A percentile compares a stretch with the other conserved stretches of the same genome.
phyloP scores from a whole-genome alignment of 2,888 invertebrate species.

The Anticlea derivata region DNA sequence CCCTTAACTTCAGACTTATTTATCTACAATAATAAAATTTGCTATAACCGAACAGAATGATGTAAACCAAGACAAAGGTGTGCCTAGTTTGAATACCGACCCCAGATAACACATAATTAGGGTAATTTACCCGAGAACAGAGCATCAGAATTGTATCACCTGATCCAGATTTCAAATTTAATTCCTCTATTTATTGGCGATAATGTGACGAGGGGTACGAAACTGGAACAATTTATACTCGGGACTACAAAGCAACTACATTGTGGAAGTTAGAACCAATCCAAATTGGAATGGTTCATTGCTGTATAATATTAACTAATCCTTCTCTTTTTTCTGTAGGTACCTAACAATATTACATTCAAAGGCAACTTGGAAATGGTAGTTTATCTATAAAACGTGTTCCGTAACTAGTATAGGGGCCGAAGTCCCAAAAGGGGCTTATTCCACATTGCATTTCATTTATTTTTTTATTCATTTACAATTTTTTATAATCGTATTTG shows the following conservation, averaged over 20 bases:
- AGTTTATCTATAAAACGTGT: too few relatives aligned
- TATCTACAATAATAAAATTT: constrained; percentile 6
- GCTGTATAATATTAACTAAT: too few relatives aligned
- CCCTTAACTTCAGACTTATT: too few relatives aligned
- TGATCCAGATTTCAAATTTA: constrained; percentile 27
- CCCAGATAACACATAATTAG: constrained; percentile 22
- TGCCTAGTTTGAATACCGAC: constrained; percentile 1
- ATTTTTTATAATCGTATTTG: too few relatives aligned
- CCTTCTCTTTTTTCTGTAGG: too few relatives aligned
- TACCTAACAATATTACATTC: too few relatives aligned
- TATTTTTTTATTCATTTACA: too few relatives aligned
- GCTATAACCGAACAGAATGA: constrained; percentile 2
- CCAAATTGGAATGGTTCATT: constrained; percentile 6
- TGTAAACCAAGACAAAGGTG: not conserved
- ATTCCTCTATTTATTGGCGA: constrained; percentile 30
- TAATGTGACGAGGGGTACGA: constrained; percentile 19
- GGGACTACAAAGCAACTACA: not conserved
- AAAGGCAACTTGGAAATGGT: too few relatives aligned
- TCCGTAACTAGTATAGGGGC: too few relatives aligned
- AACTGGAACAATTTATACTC: not conserved
- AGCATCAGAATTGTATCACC: constrained; percentile 11
- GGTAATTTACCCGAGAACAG: constrained; percentile 9
- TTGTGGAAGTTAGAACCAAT: too few relatives aligned
- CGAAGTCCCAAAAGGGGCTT: too few relatives aligned
- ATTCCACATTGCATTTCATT: too few relatives aligned